Evolutionary conservation across 1,140 invertebrate genomes (phyloP), one percentile per base, ranked within the genome.

Genomic region (Ceratosolen fusciceps): DNA sequence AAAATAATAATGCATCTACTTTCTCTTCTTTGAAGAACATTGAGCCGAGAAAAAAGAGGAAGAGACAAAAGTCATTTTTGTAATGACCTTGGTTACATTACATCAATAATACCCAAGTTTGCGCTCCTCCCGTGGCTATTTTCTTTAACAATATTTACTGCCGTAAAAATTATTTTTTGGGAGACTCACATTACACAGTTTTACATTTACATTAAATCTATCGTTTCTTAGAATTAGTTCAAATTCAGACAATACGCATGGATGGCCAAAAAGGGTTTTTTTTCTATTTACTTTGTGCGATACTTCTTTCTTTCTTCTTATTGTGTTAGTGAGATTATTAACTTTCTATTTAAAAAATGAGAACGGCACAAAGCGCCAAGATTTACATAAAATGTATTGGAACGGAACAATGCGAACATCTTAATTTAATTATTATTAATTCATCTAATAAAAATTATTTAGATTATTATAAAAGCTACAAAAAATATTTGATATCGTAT

Each of bases 31-130:
- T 26, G 21, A 73, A 60, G 19, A 73, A 60, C 54, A 62, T 34
- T 34, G 21, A 34, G 21, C 29, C n/a, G 62, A 80, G 72, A 80
- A 75, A 37, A 37, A 65, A 75, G 62, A 80, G 73, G 54, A 80
- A 80, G 65, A 80, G 65, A 74, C 78, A 75, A 75, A 26, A 74
- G 62, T 19, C 52, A 79, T 79, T 74, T 37, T 72, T 86, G 88
- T 88, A 85, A 87, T 85, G 84, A 87, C 82, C 85, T 86, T 88
- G 86, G 73, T 89, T 87, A 83, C 86, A 88, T 90, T 87, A 88
- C 88, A 90, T 88, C 83, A 85, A 88, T 89, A 88, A 86, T 87
- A 88, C 85, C 85, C 83, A 87, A 86, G 84, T 83, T 80, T 84
- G 84, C 83, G 84, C 83, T 85, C 83, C 70, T 77, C 80, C 71